Percentiles rank a stretch among this genome's conserved stretches.
phyloP scores from a whole-genome alignment of 2,113 vertebrate species.

The Sphaerodactylus townsendi region DNA sequence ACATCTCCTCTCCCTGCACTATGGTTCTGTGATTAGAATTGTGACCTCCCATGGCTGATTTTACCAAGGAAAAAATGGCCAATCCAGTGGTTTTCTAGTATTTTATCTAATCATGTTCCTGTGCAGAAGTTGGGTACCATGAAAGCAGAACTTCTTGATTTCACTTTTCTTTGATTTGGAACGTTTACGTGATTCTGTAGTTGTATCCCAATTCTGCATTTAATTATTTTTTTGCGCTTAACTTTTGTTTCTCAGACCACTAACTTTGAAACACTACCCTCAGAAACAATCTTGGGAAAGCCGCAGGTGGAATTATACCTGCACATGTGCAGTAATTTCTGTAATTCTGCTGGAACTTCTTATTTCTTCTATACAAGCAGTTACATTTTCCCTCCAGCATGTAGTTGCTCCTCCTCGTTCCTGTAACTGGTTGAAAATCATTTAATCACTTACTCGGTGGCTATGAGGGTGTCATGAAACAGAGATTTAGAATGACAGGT shows the following conservation, averaged over 20 bases:
- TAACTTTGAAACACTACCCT: neutral
- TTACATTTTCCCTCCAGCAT: neutral
- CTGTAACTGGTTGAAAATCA: conserved; percentile 12
- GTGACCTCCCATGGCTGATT: too few species aligned
- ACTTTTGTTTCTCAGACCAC: neutral
- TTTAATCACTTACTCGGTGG: neutral
- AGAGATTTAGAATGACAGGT: conserved; percentile 23
- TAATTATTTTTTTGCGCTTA: too few species aligned
- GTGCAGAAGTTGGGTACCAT: neutral
- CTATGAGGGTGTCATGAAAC: neutral
- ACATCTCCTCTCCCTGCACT: too few species aligned
- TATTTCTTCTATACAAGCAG: neutral
- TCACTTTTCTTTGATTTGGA: neutral
- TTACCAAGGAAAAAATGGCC: too few species aligned
- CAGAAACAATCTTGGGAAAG: neutral
- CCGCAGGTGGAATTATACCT: neutral
- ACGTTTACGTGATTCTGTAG: neutral
- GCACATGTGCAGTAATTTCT: neutral
- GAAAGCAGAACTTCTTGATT: neutral
- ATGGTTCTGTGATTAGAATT: too few species aligned
- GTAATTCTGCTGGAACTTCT: neutral
- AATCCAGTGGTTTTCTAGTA: too few species aligned
- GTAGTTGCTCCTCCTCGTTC: neutral
- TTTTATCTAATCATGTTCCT: too few species aligned
- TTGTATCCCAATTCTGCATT: neutral